phyloP scores from a whole-genome alignment of 2,113 vertebrate species.

The Rattus rattus region DNA sequence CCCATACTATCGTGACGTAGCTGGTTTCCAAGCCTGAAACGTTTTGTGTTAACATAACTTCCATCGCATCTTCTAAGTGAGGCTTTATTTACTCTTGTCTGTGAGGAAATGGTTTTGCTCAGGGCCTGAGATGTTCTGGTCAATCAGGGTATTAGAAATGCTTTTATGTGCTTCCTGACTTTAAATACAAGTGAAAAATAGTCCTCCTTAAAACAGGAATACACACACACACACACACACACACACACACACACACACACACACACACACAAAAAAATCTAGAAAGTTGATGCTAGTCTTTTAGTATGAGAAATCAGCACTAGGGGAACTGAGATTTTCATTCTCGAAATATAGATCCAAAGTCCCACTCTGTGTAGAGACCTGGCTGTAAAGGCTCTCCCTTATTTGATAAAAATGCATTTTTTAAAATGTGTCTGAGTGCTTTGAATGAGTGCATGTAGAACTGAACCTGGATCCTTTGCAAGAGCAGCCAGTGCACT shows the following conservation, averaged over 20 bases:
- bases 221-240: not conserved
- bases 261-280: not conserved
- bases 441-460: not conserved
- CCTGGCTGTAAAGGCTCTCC: not conserved
- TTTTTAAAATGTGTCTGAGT: not conserved
- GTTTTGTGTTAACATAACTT: not conserved
- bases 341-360: slow-evolving; percentile 6
- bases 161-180: not conserved
- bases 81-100: not conserved
- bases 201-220: not conserved
- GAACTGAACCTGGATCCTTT: not conserved
- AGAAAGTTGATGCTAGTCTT: not conserved
- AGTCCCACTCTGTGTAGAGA: not conserved
- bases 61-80: not conserved
- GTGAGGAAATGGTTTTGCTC: not conserved
- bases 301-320: not conserved
- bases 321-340: not conserved
- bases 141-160: not conserved
- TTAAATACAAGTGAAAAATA: not conserved
- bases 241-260: too few species aligned
- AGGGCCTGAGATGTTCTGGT: not conserved
- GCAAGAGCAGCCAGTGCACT: not conserved
- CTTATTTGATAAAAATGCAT: not conserved
- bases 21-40: not conserved
- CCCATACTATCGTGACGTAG: not conserved